These are phyloP conservation scores for Casuarius casuarius DNA, from an alignment of 2,113 vertebrate genomes.

Conservation along the genomic window DNA sequence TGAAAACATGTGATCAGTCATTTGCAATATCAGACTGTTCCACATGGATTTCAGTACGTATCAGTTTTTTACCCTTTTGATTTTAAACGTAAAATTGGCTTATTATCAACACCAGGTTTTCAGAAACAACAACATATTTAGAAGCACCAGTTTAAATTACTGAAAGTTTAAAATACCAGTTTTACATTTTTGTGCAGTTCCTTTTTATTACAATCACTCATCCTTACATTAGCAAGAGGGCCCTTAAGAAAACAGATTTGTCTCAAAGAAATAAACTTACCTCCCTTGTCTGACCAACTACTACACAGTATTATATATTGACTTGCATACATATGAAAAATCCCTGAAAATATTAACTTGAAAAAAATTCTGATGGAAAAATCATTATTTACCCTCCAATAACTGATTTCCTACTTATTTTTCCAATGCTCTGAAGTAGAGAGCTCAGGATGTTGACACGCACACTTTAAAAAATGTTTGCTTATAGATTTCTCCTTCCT, in stretches of 20 bases:
- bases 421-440: accelerated
- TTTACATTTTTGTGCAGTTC: not conserved
- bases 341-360: not conserved
- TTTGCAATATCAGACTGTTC: slow-evolving; percentile 4
- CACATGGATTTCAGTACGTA: not conserved
- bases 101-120: not conserved
- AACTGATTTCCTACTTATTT: not conserved
- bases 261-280: not conserved
- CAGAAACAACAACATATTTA: not conserved
- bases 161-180: not conserved
- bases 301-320: not conserved
- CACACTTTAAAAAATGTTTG: not conserved
- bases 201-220: not conserved
- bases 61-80: slow-evolving; percentile 20
- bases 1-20: not conserved
- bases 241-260: not conserved
- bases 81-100: not conserved
- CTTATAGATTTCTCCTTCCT: not conserved
- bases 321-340: not conserved
- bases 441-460: not conserved
- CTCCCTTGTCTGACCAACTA: not conserved
- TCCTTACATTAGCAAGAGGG: not conserved
- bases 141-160: not conserved
- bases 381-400: not conserved
- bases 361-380: not conserved